A percentile compares a stretch with the other conserved stretches of the same genome.
Evolutionary conservation across 2,888 invertebrate genomes (phyloP).

Genomic region (Pterostichus niger): DNA sequence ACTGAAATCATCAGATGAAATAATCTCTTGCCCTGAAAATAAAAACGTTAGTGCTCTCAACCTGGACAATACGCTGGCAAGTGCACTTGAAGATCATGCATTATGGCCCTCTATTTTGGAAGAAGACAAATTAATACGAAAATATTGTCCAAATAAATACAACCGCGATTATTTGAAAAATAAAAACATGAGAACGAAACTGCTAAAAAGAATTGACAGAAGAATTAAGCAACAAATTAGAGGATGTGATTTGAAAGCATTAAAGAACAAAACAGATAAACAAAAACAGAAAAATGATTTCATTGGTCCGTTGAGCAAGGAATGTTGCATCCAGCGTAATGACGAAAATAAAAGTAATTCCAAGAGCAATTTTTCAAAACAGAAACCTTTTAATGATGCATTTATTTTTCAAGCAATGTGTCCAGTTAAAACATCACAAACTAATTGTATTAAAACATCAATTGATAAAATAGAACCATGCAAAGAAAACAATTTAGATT

Average conservation of each 20-base stretch:
- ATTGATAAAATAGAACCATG: neutral
- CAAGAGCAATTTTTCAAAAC: neutral
- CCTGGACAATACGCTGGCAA: neutral
- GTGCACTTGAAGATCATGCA: neutral
- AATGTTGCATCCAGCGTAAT: neutral
- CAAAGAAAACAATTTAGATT: neutral
- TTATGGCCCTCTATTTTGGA: constrained; percentile 20
- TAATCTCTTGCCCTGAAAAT: neutral
- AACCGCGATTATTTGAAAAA: neutral
- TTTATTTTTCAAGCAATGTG: constrained; percentile 22
- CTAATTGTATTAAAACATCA: constrained; percentile 12
- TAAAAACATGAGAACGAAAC: constrained; percentile 7
- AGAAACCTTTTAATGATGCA: neutral
- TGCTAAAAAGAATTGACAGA: constrained; percentile 41
- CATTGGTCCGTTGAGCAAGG: constrained; percentile 25
- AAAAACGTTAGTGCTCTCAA: neutral
- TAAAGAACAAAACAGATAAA: constrained; percentile 2
- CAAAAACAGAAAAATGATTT: constrained; percentile 3
- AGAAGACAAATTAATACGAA: constrained; percentile 10
- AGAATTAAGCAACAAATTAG: constrained; percentile 34
- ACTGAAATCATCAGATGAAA: constrained; percentile 23
- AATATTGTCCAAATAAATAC: constrained; percentile 20
- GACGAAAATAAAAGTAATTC: constrained; percentile 4
- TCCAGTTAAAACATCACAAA: neutral
- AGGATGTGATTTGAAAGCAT: constrained; percentile 43